Evolutionary conservation across 2,113 vertebrate species (phyloP), one percentile per base, ranked within the genome.

Genomic region (Peromyscus leucopus): DNA sequence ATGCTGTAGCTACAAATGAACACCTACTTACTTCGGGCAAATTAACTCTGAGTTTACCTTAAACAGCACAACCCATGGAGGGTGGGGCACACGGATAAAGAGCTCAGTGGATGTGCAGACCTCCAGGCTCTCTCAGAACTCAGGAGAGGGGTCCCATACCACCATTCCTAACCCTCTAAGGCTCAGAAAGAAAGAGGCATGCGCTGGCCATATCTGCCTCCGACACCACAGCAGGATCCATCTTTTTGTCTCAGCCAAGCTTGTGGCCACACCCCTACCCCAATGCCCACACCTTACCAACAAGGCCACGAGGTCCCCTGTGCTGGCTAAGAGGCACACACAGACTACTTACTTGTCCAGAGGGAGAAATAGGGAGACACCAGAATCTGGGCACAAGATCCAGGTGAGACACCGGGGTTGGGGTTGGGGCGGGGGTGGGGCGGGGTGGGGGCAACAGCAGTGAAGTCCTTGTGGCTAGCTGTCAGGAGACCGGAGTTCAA

Each of bases 101-200:
- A 51, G 39, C 86, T 11, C 2, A 0, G 4, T 8, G 0, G 15
- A 22, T 5, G 0, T 13, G 6, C 8, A 16, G 5, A 31, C 2
- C 10, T 21, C 31, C 55, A 33, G 71, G 15, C 3, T 16, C 71
- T 7, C 85, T 48, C 48, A 8, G 76, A 22, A 80, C 1, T 0
- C 19, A 46, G 7, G 16, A 33, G 89, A 10, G 7, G 46, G 28
- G 13, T 2, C 7, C 7, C 7, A 28, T 2, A 12, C 46, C 76
- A 24, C 33, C 76, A 3, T 22, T 17, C 55, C 95, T 72, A 57
- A 15, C 22, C 39, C 61, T 0, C 36, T 0, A 0, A 12, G 42
- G 33, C 8, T 61, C 57, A 7, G 48, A 28, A 75, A 82, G 39
- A 85, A 57, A 48, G 89, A 75, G 26, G 55, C 65, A 55, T 57